Base-by-base conservation (phyloP, 2,888 invertebrate species). In the Cheilosia vulpina region DNA sequence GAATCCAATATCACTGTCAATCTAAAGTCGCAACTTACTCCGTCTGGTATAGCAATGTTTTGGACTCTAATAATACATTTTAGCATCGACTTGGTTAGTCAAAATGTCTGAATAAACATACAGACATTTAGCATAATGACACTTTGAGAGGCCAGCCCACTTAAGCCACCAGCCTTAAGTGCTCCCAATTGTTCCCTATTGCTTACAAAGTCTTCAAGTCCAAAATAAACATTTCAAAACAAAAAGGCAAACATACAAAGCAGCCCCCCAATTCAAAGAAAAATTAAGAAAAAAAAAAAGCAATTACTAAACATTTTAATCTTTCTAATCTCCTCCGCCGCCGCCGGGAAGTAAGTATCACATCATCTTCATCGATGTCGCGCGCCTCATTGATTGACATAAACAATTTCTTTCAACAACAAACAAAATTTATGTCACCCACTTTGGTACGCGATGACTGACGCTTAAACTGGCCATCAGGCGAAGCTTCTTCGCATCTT, bases 381-480 rank as follows among this genome's bases (percentile, higher is more conserved):
- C 27, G 6, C 45, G 21, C 45, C 24, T n/a, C 58, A 38, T 50
- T 31, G 41, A 50, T 65, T 63, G 60, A 50, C 66, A 75, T 52
- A 60, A 76, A 76, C 50, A 66, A 66, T 75, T 66, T 66, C 57
- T 58, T 11, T 13, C 4, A 34, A 52, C 63, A 69, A 31, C 19
- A 55, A 50, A 43, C 19, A 27, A 75, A 52, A 76, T 77, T 60
- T 77, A 63, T 71, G 76, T 82, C 81, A 82, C 69, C 69, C 69
- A 76, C 57, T 81, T 71, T 62, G 58, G 43, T 57, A 58, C 65
- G 71, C 58, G 13, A 13, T 38, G 13, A 11, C 34, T 72, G 71
- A 57, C 57, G 52, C 50, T 65, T 58, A 43, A 65, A 52, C 65
- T 65, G 50, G 52, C 43, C 58, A 65, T 43, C 58, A 52, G 53